Evolutionary conservation across 2,888 invertebrate species (phyloP), one percentile per base, ranked within the genome.

Genomic region (Sylvicola fuscatus): DNA sequence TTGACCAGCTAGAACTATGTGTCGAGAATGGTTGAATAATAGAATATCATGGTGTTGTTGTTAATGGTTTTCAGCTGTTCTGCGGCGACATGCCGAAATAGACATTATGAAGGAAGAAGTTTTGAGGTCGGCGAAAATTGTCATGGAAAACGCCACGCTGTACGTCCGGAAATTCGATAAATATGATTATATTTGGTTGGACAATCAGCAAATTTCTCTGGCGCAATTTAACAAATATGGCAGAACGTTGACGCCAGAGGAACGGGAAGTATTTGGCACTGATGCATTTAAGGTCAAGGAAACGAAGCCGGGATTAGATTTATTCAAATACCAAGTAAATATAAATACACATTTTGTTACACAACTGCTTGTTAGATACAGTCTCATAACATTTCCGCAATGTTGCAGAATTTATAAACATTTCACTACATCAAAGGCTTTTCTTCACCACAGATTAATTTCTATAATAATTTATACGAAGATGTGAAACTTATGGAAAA

Each of bases 181-280:
- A 40, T 84, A 77, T 50, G 65, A 74, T 0, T 77, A 76, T 47
- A 57, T 92, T 7, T 93, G 92, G 90, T 53, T 70, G 34, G 80
- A 83, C 48, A 76, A 86, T 49, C 65, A 76, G 28, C 68, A 73
- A 36, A 75, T 78, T 46, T 80, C 77, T 47, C 61, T 90, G 47
- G 56, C 66, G 1, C 70, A 76, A 42, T 89, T 92, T 56, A 57
- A 90, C 36, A 68, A 65, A 41, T 87, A 80, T 50, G 77, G 81
- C 0, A 70, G 79, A 35, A 64, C 70, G 3, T 64, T 87, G n/a
- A 68, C 72, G 0, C 60, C 68, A 0, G 76, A 80, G 37, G 82
- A 84, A 50, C 61, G 77, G 32, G 78, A 81, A 35, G 58, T 63
- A 14, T 36, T 32, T 1, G 46, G 58, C 48, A 39, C 82, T 2